Conservation (phyloP, 2,797 vertebrate genomes). For the Erethizon dorsatum region DNA sequence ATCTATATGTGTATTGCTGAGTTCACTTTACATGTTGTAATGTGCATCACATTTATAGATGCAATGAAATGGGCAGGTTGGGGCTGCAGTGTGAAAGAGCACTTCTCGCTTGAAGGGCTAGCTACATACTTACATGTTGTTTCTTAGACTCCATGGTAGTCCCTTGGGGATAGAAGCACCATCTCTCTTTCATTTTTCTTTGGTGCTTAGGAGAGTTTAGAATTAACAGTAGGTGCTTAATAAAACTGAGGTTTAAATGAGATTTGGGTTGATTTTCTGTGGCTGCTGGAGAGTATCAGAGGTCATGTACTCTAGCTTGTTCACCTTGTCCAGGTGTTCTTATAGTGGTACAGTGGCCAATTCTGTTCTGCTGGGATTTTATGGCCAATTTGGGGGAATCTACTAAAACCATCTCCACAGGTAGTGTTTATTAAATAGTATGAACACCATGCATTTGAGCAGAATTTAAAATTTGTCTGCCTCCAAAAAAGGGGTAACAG, state of each 20-base stretch:
- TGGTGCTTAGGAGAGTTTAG: not conserved
- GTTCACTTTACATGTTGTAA: not conserved
- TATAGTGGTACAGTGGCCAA: not conserved
- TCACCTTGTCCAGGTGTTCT: not conserved
- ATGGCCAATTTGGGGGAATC: not conserved
- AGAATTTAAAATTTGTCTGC: conserved; percentile 21
- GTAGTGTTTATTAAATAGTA: not conserved
- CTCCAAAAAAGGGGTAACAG: not conserved
- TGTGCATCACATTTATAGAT: not conserved
- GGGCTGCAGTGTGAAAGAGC: not conserved
- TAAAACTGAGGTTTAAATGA: not conserved
- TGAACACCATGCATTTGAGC: not conserved
- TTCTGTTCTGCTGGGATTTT: not conserved
- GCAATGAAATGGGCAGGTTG: not conserved
- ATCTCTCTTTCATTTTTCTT: not conserved
- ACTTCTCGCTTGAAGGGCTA: not conserved
- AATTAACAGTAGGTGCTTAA: not conserved
- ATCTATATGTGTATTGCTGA: not conserved
- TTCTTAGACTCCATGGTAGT: not conserved
- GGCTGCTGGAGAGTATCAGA: not conserved
- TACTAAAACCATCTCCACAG: not conserved
- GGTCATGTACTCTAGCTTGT: not conserved
- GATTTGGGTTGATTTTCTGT: not conserved
- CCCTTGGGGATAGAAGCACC: not conserved
- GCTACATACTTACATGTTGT: not conserved